Base-by-base conservation (phyloP, 1,140 invertebrate species). In the Calephelis virginiensis region DNA sequence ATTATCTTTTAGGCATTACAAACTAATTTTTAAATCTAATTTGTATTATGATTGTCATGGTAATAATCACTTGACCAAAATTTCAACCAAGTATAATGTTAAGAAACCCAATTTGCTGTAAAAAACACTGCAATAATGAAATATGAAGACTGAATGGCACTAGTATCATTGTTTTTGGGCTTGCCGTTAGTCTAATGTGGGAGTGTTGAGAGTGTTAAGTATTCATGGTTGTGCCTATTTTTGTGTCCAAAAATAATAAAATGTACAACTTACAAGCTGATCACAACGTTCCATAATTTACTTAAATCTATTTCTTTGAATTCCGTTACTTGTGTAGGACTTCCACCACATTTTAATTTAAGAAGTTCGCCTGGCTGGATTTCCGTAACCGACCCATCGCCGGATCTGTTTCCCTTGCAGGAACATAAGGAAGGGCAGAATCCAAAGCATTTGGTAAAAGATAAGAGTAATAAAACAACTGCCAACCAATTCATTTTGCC, bases 391-490 rank as follows among this genome's bases (percentile, higher is more conserved):
- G 77, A 70, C 53, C 78, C 80, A 53, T 83, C 83, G 7, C 72
- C 75, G 0, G 77, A 74, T 56, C 83, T 86, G 50, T 77, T 87
- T 62, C 80, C 81, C 64, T 85, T 87, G 59, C 90, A 91, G 10
- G 76, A 76, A 74, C 90, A 91, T 53, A 91, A 68, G n/a, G 90
- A 91, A 37, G 90, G 90, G 73, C 90, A 91, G 63, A 81, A 84
- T 40, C 80, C 80, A 50, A 75, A 61, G 17, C 70, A 77, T 6
- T 64, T 67, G 56, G 80, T 67, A 47, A 78, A 74, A 50, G 76
- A 70, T n/a, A 86, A 66, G 56, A 84, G 64, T 64, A 74, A 66
- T 60, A 84, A 56, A 70, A 84, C 53, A 69, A 84, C 67, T 64
- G 68, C 66, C 45, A 76, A 77, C 66, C 73, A 76, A 76, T 80